These are phyloP conservation scores for Recurvirostra avosetta DNA, from an alignment of 2,113 vertebrate genomes.

Conservation along the genomic window DNA sequence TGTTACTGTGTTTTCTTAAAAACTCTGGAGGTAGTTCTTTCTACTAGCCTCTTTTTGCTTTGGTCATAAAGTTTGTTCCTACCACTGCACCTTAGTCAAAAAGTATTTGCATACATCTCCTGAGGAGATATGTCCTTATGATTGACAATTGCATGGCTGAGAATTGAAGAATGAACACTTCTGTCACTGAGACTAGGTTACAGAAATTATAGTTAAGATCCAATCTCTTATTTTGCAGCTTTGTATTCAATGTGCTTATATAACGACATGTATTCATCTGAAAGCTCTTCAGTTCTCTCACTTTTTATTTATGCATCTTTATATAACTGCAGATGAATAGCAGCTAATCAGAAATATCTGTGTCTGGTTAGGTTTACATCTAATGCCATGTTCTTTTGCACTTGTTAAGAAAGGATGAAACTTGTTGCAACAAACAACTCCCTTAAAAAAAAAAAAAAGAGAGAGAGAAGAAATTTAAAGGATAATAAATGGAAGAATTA, in stretches of 20 bases:
- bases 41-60: not conserved
- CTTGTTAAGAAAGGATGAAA: not conserved
- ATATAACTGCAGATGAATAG: not conserved
- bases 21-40: not conserved
- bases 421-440: not conserved
- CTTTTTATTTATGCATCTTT: not conserved
- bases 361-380: not conserved
- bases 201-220: accelerated
- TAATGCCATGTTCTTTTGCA: not conserved
- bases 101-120: not conserved
- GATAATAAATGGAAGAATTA: not conserved
- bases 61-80: not conserved
- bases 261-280: not conserved
- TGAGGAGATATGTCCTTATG: not conserved
- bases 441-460: not conserved
- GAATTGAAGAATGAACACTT: not conserved
- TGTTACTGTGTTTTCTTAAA: not conserved
- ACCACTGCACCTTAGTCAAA: not conserved
- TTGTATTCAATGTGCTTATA: not conserved
- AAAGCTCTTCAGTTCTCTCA: not conserved
- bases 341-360: not conserved
- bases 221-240: not conserved
- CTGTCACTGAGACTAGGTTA: not conserved
- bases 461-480: not conserved
- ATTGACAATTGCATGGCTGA: not conserved